phyloP scores from a whole-genome alignment of 2,888 invertebrate species.

The Exocentrus adspersus region DNA sequence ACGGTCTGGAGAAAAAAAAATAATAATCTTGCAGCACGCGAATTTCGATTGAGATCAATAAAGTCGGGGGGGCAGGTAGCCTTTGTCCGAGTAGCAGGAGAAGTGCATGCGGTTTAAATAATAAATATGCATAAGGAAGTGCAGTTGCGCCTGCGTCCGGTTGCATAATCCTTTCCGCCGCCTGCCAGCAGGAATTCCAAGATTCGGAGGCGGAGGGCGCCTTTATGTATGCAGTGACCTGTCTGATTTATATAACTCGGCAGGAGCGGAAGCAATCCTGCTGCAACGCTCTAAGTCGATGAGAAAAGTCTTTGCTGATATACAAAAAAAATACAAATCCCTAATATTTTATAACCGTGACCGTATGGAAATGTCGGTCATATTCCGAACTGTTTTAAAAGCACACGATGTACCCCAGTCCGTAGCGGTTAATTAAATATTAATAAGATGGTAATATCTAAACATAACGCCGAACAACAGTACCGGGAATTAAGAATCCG shows the following conservation, averaged over 20 bases:
- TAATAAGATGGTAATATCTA: no score
- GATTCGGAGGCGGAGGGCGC: not conserved
- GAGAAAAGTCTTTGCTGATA: no score
- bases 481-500: no score
- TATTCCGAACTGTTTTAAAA: no score
- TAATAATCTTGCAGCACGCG: conserved; percentile 2
- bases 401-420: no score
- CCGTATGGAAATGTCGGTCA: no score
- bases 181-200: conserved; percentile 6
- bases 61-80: conserved; percentile 25
- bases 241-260: not conserved
- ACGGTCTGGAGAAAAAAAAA: not conserved
- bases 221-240: not conserved
- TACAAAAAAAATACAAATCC: no score
- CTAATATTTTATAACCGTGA: no score
- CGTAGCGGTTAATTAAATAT: no score
- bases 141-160: conserved; percentile 18
- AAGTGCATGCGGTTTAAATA: conserved; percentile 14
- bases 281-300: no score
- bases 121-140: conserved; percentile 24
- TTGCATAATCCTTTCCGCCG: conserved; percentile 16
- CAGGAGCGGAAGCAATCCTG: no score
- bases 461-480: no score
- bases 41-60: conserved; percentile 28
- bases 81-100: conserved; percentile 28